A percentile compares a stretch with the other conserved stretches of the same genome.
Conservation (phyloP, 2,888 invertebrate species). For the Copidosoma aretas region DNA sequence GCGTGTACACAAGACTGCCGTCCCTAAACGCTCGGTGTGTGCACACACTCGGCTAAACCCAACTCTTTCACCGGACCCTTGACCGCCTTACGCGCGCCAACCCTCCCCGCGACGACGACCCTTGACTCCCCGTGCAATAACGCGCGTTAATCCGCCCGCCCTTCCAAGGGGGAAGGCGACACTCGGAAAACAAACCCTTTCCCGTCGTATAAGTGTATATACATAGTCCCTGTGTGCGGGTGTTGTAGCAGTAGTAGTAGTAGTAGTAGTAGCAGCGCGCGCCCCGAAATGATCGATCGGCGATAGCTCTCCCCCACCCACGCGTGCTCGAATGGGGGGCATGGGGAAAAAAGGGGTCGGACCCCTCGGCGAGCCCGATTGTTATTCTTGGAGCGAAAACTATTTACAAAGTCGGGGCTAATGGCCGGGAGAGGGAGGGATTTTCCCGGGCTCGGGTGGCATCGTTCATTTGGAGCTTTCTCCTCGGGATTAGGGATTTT, state of each 20-base stretch:
- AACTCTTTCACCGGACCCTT: constrained; percentile 41
- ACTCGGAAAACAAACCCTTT: constrained; percentile 37
- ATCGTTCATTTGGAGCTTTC: neutral
- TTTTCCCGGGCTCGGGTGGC: constrained; percentile 43
- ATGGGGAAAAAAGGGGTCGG: neutral
- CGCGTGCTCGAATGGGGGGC: neutral
- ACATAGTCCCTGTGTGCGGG: constrained; percentile 16
- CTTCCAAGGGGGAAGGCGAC: neutral
- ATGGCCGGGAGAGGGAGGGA: constrained; percentile 60
- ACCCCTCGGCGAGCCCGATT: constrained; percentile 45
- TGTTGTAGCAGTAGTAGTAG: too few relatives aligned
- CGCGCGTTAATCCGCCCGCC: constrained; percentile 35
- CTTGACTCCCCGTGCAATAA: constrained; percentile 36
- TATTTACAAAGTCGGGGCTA: constrained; percentile 62
- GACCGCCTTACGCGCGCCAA: constrained; percentile 42
- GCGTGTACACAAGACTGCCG: constrained; percentile 42
- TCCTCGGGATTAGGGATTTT: neutral
- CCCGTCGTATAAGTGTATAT: too few relatives aligned
- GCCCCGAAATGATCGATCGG: constrained; percentile 33
- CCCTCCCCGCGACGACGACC: constrained; percentile 20
- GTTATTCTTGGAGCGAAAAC: constrained; percentile 61
- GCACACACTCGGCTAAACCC: neutral
- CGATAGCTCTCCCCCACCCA: constrained; percentile 22
- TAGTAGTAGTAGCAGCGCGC: too few relatives aligned
- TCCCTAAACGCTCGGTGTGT: constrained; percentile 32